Evolutionary conservation across 1,140 invertebrate genomes (phyloP), one percentile per base, ranked within the genome.

Genomic region (Drosophila kikkawai): DNA sequence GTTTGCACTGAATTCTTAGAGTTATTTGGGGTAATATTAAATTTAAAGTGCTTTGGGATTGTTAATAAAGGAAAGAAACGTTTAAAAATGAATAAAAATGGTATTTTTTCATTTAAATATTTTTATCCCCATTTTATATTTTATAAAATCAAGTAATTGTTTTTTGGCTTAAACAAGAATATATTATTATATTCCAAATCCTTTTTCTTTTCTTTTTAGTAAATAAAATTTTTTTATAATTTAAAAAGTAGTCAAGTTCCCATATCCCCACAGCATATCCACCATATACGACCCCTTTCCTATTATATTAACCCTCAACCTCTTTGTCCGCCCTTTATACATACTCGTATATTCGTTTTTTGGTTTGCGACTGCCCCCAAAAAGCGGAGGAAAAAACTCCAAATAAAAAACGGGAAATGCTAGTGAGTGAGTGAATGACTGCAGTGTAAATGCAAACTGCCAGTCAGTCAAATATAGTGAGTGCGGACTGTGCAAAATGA

Each of bases 401-500:
- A 57, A 56, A 75, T 42, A 75, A 75, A 56, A 57, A 63, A 44
- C 51, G 44, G 71, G 59, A 87, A 86, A 80, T 76, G 29, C 29
- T 3, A 55, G 34, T 36, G 51, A 55, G 51, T 87, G 83, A 88
- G 76, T 87, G 83, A 86, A 86, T 87, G 83, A 88, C 83, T 86
- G 84, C 83, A 86, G 83, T 83, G 76, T 47, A 83, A 82, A 73
- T 87, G 84, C 83, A 87, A 59, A 73, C 67, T 84, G 82, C 73
- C 82, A 85, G 81, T 82, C 80, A 82, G 69, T 61, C 50, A 75
- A 60, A 47, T 50, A 69, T 51, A 73, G n/a, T 71, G 69, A 73
- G 69, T 57, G 29, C 29, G 44, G 50, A 45, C 58, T 71, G 29
- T 48, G 22, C 29, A 17, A 69, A 67, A 77, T 50, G 39, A 56